A percentile compares a stretch with the other conserved stretches of the same genome.
phyloP scores from a whole-genome alignment of 2,113 vertebrate genomes.

The Cryptotis parvus region DNA sequence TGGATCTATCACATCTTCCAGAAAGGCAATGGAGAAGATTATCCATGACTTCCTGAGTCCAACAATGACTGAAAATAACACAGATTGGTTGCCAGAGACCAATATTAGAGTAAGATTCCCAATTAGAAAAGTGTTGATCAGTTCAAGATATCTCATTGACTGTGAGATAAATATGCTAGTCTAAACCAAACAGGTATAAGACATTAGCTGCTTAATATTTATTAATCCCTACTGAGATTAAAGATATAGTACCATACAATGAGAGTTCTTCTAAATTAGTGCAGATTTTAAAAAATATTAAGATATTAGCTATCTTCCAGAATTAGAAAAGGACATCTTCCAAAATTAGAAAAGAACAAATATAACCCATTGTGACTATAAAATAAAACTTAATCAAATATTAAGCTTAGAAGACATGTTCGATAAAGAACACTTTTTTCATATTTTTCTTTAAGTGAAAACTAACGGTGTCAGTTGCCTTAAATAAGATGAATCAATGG shows the following conservation, averaged over 20 bases:
- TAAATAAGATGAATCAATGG: background rate
- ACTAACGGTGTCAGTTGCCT: background rate
- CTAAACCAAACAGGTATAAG: background rate
- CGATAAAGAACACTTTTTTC: constrained; percentile 3
- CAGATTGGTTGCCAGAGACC: background rate
- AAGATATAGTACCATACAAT: background rate
- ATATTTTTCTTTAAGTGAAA: too few species aligned
- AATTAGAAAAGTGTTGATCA: background rate
- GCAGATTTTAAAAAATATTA: background rate
- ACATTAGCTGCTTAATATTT: constrained; percentile 9
- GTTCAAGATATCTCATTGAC: background rate
- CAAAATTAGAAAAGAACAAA: constrained; percentile 18
- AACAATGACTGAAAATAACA: background rate
- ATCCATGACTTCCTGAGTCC: too few species aligned
- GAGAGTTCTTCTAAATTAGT: too few species aligned
- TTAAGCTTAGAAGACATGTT: background rate
- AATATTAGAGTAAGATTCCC: background rate
- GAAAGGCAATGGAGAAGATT: too few species aligned
- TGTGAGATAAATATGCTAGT: background rate
- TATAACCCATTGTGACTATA: background rate
- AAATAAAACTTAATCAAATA: constrained; percentile 28
- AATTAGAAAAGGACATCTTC: too few species aligned
- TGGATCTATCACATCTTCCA: too few species aligned
- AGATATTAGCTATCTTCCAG: background rate
- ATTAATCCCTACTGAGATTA: background rate